Percentiles rank a stretch among this genome's conserved stretches.
Conservation (phyloP, 2,797 vertebrate genomes). For the Champsocephalus gunnari region DNA sequence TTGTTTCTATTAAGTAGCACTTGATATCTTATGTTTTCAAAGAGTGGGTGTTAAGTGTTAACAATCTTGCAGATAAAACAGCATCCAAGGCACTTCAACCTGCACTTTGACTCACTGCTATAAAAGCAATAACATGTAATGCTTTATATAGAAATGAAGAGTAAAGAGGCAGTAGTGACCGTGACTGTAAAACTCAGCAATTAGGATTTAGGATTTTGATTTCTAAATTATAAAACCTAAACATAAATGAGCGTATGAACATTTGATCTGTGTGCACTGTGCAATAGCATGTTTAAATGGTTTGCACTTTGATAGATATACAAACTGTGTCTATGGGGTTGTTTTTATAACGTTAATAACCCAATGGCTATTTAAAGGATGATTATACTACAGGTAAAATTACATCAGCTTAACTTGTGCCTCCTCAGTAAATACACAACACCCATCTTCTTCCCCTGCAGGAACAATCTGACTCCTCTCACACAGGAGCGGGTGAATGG, state of each 20-base stretch:
- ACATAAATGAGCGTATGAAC: background rate
- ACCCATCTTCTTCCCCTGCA: constrained; percentile 9
- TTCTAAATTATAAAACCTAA: background rate
- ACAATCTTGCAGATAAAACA: constrained; percentile 12
- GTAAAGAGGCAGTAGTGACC: background rate
- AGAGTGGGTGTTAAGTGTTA: background rate
- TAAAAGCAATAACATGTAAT: constrained; percentile 4
- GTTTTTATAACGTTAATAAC: background rate
- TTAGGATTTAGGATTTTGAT: too few relatives aligned
- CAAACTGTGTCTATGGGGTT: background rate
- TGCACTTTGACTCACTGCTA: constrained; percentile 30
- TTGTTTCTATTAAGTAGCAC: background rate
- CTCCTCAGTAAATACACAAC: background rate
- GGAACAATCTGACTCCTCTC: background rate
- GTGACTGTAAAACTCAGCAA: too few relatives aligned
- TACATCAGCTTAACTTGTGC: constrained; percentile 1
- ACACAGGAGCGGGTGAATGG: constrained; percentile 23
- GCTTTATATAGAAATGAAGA: background rate
- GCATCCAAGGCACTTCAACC: too few relatives aligned
- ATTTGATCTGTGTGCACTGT: background rate
- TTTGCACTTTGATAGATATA: background rate
- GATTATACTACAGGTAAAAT: background rate
- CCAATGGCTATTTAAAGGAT: background rate
- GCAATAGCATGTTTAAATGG: background rate
- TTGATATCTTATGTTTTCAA: background rate